A percentile compares a stretch with the other conserved stretches of the same genome.
These are phyloP conservation scores for Tachyglossus aculeatus DNA, from an alignment of 2,797 vertebrate genomes.

Conservation along the genomic window DNA sequence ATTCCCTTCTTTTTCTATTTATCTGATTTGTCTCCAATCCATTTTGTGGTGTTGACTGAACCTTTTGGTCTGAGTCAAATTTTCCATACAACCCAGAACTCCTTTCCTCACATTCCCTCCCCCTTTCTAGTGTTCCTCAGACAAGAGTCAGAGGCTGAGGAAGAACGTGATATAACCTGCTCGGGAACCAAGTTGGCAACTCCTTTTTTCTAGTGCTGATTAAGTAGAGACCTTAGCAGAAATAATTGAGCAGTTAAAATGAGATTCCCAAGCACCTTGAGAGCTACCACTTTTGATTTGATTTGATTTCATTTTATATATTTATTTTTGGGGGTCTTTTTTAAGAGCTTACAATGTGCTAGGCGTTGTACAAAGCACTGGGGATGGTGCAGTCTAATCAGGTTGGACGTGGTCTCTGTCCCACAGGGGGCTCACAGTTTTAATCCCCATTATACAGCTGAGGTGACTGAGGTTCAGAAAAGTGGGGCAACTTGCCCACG, in stretches of 20 bases:
- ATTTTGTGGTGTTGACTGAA: conserved; percentile 76
- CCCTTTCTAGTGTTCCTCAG: conserved; percentile 54
- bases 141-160: conserved; percentile 55
- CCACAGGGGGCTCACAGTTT: too few species aligned
- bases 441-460: too few species aligned
- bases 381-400: too few species aligned
- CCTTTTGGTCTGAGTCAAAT: conserved; percentile 66
- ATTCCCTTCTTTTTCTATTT: conserved; percentile 76
- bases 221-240: conserved; percentile 27
- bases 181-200: conserved; percentile 50
- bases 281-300: too few species aligned
- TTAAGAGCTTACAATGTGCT: too few species aligned
- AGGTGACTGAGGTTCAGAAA: too few species aligned
- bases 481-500: too few species aligned
- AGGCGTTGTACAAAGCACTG: too few species aligned
- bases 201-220: conserved; percentile 33
- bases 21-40: conserved; percentile 77
- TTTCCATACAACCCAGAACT: conserved; percentile 74
- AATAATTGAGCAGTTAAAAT: conserved; percentile 15
- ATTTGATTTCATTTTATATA: too few species aligned
- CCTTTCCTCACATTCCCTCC: conserved; percentile 33
- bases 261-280: too few species aligned
- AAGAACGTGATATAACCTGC: conserved; percentile 70
- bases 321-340: too few species aligned
- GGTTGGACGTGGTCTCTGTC: too few species aligned